Evolutionary conservation across 2,888 invertebrate species (phyloP), one percentile per base, ranked within the genome.

Genomic region (Chrysolina oricalcia): DNA sequence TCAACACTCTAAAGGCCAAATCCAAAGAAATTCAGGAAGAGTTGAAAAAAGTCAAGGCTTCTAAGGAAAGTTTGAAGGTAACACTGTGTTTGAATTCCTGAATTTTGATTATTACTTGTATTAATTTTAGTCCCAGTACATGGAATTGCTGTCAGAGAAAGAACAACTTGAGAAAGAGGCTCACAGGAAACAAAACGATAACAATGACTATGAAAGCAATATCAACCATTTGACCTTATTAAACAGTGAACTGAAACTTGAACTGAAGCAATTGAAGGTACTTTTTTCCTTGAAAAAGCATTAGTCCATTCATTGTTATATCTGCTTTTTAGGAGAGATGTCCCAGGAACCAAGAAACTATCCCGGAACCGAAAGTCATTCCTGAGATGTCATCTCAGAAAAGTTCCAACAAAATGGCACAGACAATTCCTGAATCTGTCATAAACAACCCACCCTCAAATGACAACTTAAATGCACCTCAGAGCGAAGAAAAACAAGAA

Each of bases 11-110:
- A 40, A 89, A 91, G 76, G 84, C 88, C 11, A 90, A 90, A 83
- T 79, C 91, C 3, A 89, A 90, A 74, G 88, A 89, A 65, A 81
- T 90, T 5, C 87, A 90, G 78, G 89, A 89, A 27, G 90, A 91
- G 77, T 74, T 90, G n/a, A 89, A 90, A 70, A 89, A 90, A 80
- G 85, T 85, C 8, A 80, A 83, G 63, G 81, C 78, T 35, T 84
- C 86, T 19, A 88, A 85, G 64, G 89, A 89, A 27, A 86, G 85
- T 69, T 87, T 90, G 81, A 90, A 89, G 87, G 91, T 91, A 72
- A 41, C 50, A 62, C 23, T 64, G 35, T 66, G 62, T 68, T 59
- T 11, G 35, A 63, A 75, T 73, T 70, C 46, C 72, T 66, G 50
- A 70, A 40, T 71, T 68, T 64, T 67, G 21, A 17, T 66, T 66